Percentiles rank a stretch among this genome's conserved stretches.
Conservation (phyloP, 2,797 vertebrate genomes). For the Manis pentadactyla region DNA sequence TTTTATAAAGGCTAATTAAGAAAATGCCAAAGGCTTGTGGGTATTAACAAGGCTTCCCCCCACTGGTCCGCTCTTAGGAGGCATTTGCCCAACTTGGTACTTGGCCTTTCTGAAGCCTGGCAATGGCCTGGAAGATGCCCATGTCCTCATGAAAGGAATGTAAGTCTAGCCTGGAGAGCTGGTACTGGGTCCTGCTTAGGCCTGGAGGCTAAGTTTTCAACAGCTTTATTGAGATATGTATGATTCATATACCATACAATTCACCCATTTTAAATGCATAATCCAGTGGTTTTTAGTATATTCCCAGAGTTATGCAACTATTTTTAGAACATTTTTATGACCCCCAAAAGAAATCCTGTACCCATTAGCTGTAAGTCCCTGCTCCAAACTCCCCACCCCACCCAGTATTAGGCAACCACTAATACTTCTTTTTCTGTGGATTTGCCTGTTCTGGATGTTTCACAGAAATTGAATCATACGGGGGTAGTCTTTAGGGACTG, state of each 20-base stretch:
- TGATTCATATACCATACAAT: neutral
- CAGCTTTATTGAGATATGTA: constrained; percentile 14
- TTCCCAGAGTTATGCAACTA: neutral
- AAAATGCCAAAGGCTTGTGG: neutral
- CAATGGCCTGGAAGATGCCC: constrained; percentile 26
- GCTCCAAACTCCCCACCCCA: neutral
- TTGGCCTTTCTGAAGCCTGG: constrained; percentile 8
- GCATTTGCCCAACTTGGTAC: constrained; percentile 1
- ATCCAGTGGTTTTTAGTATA: constrained; percentile 35
- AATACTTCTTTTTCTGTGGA: constrained; percentile 54
- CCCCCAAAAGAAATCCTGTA: neutral
- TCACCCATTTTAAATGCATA: constrained; percentile 17
- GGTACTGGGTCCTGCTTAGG: neutral
- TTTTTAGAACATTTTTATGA: constrained; percentile 55
- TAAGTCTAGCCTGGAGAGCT: neutral
- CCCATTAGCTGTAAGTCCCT: neutral
- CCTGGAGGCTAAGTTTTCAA: neutral
- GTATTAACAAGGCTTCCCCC: constrained; percentile 1
- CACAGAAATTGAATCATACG: constrained; percentile 4
- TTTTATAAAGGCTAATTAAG: constrained; percentile 28
- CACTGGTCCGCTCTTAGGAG: neutral
- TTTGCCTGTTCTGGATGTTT: constrained; percentile 25
- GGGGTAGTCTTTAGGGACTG: neutral
- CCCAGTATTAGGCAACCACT: neutral
- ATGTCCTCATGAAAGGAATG: neutral